Conservation (phyloP, 2,113 vertebrate species). For the Saccopteryx bilineata region DNA sequence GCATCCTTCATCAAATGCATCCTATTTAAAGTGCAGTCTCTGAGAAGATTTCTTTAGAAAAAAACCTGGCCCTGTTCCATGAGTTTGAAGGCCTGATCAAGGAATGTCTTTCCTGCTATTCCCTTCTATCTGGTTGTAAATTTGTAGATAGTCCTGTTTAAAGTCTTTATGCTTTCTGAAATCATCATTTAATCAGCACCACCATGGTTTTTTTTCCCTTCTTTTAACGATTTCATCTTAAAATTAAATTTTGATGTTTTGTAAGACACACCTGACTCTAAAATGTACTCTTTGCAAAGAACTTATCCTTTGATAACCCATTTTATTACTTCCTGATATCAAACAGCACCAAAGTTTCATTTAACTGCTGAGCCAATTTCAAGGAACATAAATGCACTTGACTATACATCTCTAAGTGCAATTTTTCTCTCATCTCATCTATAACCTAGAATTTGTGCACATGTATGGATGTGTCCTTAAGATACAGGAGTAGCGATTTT, state of each 20-base stretch:
- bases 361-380: background rate
- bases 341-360: background rate
- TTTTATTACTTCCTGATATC: background rate
- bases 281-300: slow-evolving; percentile 16
- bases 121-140: background rate
- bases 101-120: background rate
- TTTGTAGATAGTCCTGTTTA: background rate
- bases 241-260: background rate
- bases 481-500: background rate
- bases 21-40: background rate
- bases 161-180: background rate
- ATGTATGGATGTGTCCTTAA: background rate
- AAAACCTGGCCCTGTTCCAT: background rate
- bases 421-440: background rate
- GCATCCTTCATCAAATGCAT: background rate
- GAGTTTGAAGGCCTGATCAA: background rate
- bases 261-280: background rate
- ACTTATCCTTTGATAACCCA: background rate
- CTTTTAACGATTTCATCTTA: background rate
- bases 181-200: background rate
- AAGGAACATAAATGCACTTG: background rate
- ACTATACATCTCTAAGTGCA: background rate
- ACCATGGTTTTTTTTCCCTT: background rate
- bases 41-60: background rate
- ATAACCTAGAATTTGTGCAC: background rate